Percentiles rank a stretch among this genome's conserved stretches.
phyloP scores from a whole-genome alignment of 2,113 vertebrate genomes.

The Xenus cinereus region DNA sequence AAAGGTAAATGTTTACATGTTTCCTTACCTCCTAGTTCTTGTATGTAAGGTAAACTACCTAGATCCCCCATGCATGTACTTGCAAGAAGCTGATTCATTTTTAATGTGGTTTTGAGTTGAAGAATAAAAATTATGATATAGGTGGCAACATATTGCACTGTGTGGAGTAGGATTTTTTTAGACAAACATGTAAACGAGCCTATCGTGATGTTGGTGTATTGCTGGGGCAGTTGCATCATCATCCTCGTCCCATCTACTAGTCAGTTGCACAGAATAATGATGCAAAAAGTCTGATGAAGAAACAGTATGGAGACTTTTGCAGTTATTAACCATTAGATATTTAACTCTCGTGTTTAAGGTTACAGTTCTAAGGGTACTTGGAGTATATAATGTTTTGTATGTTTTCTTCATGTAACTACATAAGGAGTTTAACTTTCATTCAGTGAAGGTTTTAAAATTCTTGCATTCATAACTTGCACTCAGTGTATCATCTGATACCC shows the following conservation, averaged over 20 bases:
- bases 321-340: background rate
- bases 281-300: background rate
- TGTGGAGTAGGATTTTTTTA: fast-evolving
- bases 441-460: background rate
- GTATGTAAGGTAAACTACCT: too few species aligned
- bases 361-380: background rate
- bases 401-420: background rate
- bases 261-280: background rate
- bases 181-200: fast-evolving
- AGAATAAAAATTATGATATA: background rate
- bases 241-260: background rate
- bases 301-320: background rate
- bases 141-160: background rate
- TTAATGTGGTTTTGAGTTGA: background rate
- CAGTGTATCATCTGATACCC: background rate
- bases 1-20: background rate
- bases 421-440: background rate
- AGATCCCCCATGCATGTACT: fast-evolving
- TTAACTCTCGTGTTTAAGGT: background rate
- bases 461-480: background rate
- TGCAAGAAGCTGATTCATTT: background rate
- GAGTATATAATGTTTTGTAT: background rate
- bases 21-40: background rate
- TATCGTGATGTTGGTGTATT: fast-evolving
- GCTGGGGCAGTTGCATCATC: background rate